Conservation (phyloP, 2,888 invertebrate species). For the Pachliopta kotzebuea region DNA sequence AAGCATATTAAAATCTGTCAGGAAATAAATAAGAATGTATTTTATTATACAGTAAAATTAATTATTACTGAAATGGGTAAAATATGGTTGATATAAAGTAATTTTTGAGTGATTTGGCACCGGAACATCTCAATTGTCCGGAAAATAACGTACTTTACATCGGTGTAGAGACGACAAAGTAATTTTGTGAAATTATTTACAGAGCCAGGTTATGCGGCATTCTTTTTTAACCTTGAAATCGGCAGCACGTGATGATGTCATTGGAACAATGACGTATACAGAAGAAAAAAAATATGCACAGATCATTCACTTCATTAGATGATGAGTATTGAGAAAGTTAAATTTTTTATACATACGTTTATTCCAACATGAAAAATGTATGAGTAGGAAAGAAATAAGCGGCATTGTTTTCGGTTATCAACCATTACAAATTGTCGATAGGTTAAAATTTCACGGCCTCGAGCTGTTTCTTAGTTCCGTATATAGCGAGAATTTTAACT, state of each 20-base stretch:
- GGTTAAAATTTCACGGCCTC: constrained; percentile 2
- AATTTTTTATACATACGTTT: not conserved
- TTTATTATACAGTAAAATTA: not conserved
- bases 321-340: not conserved
- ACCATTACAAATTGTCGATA: constrained; percentile 7
- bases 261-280: constrained; percentile 33
- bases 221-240: constrained; percentile 43
- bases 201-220: constrained; percentile 17
- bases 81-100: not conserved
- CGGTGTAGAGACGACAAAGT: constrained; percentile 22
- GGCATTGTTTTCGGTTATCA: not conserved
- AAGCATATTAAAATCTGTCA: not conserved
- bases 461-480: too few relatives aligned
- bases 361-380: not conserved
- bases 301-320: not conserved
- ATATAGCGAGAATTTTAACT: too few relatives aligned
- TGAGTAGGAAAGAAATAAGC: not conserved
- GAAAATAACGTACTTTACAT: constrained; percentile 13
- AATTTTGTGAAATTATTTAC: constrained; percentile 28
- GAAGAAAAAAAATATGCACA: not conserved
- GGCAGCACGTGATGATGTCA: constrained; percentile 45
- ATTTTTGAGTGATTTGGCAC: constrained; percentile 25
- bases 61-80: not conserved
- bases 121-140: constrained; percentile 23
- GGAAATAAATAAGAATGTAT: not conserved